A percentile compares a stretch with the other conserved stretches of the same genome.
These are phyloP conservation scores for Laticauda colubrina DNA, from an alignment of 2,113 vertebrate species.

Conservation along the genomic window DNA sequence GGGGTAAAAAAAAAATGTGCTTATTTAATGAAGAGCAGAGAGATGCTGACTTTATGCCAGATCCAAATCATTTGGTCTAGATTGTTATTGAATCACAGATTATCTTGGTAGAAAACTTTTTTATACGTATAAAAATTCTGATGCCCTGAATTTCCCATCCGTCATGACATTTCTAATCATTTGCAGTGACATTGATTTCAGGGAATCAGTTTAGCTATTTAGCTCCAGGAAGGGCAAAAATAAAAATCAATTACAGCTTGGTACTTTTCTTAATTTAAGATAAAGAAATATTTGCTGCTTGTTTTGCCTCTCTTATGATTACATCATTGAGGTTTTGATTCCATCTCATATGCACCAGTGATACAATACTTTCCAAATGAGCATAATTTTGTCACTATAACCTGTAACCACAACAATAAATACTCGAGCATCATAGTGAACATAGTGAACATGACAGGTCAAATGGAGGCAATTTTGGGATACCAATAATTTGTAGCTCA, in stretches of 20 bases:
- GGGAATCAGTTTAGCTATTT: background rate
- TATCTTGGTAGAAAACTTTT: background rate
- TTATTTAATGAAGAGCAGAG: background rate
- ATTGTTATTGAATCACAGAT: background rate
- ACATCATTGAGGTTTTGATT: background rate
- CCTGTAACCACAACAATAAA: background rate
- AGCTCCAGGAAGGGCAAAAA: background rate
- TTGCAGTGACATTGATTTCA: background rate
- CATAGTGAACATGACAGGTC: background rate
- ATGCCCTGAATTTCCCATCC: slow-evolving; percentile 25
- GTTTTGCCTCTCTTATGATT: background rate
- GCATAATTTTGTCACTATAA: background rate
- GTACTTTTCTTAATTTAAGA: background rate
- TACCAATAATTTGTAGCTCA: too few species aligned
- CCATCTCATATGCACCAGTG: background rate
- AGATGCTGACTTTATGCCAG: background rate
- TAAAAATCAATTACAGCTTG: background rate
- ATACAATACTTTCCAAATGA: background rate
- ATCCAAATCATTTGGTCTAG: background rate
- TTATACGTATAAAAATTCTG: background rate
- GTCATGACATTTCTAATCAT: background rate
- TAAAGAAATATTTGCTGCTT: background rate
- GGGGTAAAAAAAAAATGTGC: background rate
- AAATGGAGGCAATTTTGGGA: background rate
- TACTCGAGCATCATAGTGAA: background rate